phyloP scores from a whole-genome alignment of 2,113 vertebrate genomes.

The Glaucidium brasilianum region DNA sequence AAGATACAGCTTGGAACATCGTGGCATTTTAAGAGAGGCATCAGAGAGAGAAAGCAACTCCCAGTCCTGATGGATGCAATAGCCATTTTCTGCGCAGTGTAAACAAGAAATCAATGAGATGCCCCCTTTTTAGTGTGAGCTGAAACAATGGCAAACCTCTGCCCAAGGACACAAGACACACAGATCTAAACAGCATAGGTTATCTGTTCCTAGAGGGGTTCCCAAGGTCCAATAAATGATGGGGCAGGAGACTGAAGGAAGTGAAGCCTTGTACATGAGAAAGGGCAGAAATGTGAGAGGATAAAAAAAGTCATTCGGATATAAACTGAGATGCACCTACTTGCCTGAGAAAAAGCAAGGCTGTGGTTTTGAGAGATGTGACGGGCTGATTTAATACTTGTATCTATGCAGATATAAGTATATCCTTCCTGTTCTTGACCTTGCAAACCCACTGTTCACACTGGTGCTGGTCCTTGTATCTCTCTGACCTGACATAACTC shows the following conservation, averaged over 20 bases:
- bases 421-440: rapidly evolving
- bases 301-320: neutral
- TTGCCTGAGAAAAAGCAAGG: neutral
- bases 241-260: neutral
- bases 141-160: neutral
- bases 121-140: neutral
- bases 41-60: neutral
- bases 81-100: neutral
- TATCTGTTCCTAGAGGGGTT: neutral
- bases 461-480: neutral
- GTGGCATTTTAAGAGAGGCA: neutral
- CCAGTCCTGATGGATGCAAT: neutral
- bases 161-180: neutral
- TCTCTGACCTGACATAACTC: neutral
- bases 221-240: rapidly evolving
- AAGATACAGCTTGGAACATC: neutral
- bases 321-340: neutral
- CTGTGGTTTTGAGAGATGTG: neutral
- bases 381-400: neutral
- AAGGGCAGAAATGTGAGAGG: neutral
- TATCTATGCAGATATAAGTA: neutral
- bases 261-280: neutral
- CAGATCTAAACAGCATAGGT: neutral
- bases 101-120: neutral
- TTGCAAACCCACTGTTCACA: rapidly evolving